Conservation (phyloP, 1,140 invertebrate species). For the Orchestia grillus region DNA sequence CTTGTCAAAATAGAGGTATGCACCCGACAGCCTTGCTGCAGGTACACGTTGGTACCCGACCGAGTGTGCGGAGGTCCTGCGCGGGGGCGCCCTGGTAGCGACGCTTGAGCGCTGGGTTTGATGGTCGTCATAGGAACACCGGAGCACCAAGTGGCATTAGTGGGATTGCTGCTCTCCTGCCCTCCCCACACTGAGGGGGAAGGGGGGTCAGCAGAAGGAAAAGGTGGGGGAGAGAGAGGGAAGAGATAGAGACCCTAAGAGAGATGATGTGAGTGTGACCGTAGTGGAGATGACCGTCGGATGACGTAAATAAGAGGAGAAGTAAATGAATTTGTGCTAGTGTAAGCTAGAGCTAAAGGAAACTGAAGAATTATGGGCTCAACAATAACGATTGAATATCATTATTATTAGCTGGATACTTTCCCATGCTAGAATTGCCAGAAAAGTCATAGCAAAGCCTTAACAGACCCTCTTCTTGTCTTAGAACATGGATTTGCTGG, state of each 20-base stretch:
- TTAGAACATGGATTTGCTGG: too few species aligned
- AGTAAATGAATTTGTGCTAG: background rate
- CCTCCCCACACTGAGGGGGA: background rate
- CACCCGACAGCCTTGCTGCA: too few species aligned
- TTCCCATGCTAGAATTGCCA: too few species aligned
- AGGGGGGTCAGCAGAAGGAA: background rate
- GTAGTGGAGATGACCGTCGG: background rate
- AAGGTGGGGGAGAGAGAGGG: background rate
- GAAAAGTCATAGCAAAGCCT: too few species aligned
- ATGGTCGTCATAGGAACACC: slow-evolving; percentile 41
- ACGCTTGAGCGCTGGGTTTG: background rate
- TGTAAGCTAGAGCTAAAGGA: too few species aligned
- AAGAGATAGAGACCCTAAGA: background rate
- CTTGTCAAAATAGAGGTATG: too few species aligned
- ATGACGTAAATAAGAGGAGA: background rate
- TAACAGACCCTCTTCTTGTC: too few species aligned
- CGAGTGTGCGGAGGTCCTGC: too few species aligned
- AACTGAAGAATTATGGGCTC: too few species aligned
- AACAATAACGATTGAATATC: too few species aligned
- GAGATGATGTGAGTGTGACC: background rate
- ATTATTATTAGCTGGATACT: too few species aligned
- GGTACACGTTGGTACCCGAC: too few species aligned
- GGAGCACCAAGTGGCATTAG: background rate
- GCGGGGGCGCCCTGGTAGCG: background rate
- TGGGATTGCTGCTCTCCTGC: background rate